Conservation (phyloP, 1,140 invertebrate species). For the Drosophila baimaii region DNA sequence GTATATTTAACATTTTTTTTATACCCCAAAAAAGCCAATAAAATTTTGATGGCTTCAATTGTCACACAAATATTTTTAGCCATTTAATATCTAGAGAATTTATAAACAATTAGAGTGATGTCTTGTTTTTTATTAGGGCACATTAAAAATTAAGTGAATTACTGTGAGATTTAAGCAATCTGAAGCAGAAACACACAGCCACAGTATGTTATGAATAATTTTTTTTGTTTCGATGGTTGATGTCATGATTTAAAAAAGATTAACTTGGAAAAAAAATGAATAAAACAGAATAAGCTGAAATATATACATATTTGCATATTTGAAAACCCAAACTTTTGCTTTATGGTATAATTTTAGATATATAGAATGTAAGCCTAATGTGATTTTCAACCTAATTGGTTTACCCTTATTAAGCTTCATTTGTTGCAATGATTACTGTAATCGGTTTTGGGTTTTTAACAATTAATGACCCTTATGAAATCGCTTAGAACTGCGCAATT, state of each 20-base stretch:
- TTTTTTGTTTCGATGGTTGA: constrained; percentile 6
- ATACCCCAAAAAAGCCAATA: neutral
- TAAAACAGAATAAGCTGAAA: neutral
- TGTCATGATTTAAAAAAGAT: constrained; percentile 24
- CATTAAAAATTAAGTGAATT: constrained; percentile 7
- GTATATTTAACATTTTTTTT: constrained; percentile 11
- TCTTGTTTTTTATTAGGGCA: constrained; percentile 12
- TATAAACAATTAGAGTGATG: constrained; percentile 12
- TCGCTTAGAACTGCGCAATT: constrained; percentile 43
- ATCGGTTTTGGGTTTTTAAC: constrained; percentile 4
- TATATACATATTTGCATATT: constrained; percentile 2
- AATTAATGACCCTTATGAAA: constrained; percentile 57
- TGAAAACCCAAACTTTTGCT: neutral
- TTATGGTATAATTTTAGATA: neutral
- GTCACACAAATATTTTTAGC: constrained; percentile 23
- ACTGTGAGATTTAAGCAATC: neutral
- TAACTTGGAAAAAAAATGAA: neutral
- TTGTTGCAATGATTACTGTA: neutral
- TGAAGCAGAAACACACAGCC: constrained; percentile 6
- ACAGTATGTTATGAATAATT: constrained; percentile 7
- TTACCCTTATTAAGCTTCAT: neutral
- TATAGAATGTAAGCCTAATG: neutral
- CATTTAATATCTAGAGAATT: constrained; percentile 4
- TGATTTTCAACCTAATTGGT: neutral
- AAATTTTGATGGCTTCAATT: constrained; percentile 31